These are phyloP conservation scores for Pomatostomus ruficeps DNA, from an alignment of 2,113 vertebrate genomes.

Conservation along the genomic window DNA sequence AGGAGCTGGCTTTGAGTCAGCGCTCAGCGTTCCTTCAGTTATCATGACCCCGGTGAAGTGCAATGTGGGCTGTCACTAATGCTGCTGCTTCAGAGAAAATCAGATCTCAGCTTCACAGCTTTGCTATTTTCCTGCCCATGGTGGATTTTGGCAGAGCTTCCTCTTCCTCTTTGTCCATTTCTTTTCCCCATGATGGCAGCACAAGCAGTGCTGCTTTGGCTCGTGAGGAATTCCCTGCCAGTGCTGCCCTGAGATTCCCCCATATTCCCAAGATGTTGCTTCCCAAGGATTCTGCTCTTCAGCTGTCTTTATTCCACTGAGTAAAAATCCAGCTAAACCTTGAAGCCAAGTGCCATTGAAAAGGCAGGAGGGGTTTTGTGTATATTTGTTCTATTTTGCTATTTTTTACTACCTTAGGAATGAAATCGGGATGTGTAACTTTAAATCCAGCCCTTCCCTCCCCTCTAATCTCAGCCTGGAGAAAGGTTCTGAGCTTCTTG, in stretches of 20 bases:
- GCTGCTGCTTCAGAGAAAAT: neutral
- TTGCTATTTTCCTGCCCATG: neutral
- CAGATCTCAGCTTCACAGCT: neutral
- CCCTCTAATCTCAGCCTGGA: neutral
- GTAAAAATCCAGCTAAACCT: neutral
- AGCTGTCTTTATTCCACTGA: neutral
- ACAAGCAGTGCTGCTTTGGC: neutral
- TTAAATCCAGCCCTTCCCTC: neutral
- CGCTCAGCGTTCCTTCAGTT: neutral
- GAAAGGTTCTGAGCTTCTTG: neutral
- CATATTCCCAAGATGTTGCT: neutral
- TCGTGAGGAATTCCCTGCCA: neutral
- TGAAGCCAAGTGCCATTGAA: neutral
- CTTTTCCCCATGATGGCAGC: neutral
- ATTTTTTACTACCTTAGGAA: neutral
- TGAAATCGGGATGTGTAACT: neutral
- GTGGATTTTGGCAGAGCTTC: neutral
- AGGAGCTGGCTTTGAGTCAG: neutral
- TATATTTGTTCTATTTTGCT: neutral
- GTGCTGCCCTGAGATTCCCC: neutral
- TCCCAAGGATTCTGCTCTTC: neutral
- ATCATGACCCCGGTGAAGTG: neutral
- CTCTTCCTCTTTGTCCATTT: neutral
- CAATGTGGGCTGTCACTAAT: neutral
- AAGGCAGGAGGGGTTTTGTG: fast-evolving